Evolutionary conservation across 2,113 vertebrate genomes (phyloP), one percentile per base, ranked within the genome.

Genomic region (Hippocampus barbouri): DNA sequence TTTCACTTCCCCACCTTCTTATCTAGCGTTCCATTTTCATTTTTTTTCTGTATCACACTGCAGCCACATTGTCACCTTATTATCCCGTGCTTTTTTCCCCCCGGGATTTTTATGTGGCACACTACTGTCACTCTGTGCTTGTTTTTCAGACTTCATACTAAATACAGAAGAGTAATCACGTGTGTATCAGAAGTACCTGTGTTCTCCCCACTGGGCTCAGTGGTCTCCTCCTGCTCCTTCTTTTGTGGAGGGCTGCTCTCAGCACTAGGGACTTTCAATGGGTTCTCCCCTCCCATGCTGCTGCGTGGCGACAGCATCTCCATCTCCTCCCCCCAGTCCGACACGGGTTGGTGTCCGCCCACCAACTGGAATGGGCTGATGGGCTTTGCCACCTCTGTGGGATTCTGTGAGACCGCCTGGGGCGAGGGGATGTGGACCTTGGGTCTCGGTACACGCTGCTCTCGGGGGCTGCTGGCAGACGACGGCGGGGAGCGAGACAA

Each of bases 301-400:
- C 88, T 88, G 14, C 89, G 82, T 0, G 95, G 94, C 0, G 94
- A 96, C 71, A 75, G 79, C 91, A 93, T 87, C 88, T 98, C 96
- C 94, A 97, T 95, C 86, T 94, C 95, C 86, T 97, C 96, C 0
- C 92, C 96, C 96, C 96, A 98, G 90, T 97, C 94, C 0, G 91
- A 79, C 40, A 96, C 93, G 0, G 94, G 93, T 57, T 83, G 83
- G 86, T 95, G 91, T 23, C 91, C 87, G 0, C 93, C 93, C 2
- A 89, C 34, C 0, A 89, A 90, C 0, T 83, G 89, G 84, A 95
- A 92, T 57, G 96, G 94, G 81, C 92, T 95, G 71, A 86, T 71
- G 8, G 93, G 92, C 5, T 93, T 93, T 0, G 73, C 73, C 8
- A 80, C 78, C 53, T 91, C 91, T 0, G 87, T 74, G 0, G 89